A percentile compares a stretch with the other conserved stretches of the same genome.
These are phyloP conservation scores for Morone chrysops DNA, from an alignment of 2,113 vertebrate species.

Conservation along the genomic window DNA sequence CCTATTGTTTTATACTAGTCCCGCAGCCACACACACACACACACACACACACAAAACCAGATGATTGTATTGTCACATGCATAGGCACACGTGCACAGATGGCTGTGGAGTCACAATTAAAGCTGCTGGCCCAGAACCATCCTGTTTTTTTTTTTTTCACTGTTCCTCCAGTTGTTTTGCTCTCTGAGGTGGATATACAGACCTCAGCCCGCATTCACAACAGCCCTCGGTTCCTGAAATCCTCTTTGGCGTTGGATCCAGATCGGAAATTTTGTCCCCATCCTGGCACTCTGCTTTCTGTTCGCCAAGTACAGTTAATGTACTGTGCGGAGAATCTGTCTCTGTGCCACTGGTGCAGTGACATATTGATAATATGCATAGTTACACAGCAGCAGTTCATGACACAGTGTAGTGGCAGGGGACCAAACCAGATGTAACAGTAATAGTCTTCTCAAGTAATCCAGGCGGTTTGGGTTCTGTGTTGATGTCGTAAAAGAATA, in stretches of 20 bases:
- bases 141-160: slow-evolving; percentile 73
- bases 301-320: slow-evolving; percentile 1
- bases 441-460: not conserved
- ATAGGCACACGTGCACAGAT: slow-evolving; percentile 48
- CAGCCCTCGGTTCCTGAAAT: not conserved
- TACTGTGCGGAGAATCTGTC: slow-evolving; percentile 30
- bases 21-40: slow-evolving; percentile 34
- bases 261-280: not conserved
- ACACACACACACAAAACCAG: slow-evolving; percentile 36
- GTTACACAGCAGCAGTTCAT: slow-evolving; percentile 17
- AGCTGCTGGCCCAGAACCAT: slow-evolving; percentile 55
- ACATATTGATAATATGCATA: slow-evolving; percentile 20
- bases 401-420: not conserved
- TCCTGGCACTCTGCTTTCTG: slow-evolving; percentile 11
- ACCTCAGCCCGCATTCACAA: not conserved
- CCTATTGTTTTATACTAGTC: slow-evolving; percentile 73
- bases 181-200: slow-evolving; percentile 15
- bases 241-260: not conserved
- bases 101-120: slow-evolving; percentile 34
- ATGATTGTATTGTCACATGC: slow-evolving; percentile 50
- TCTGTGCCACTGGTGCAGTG: not conserved
- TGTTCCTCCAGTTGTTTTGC: slow-evolving; percentile 65
- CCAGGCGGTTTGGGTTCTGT: not conserved
- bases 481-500: not conserved
- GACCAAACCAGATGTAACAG: slow-evolving; percentile 39